phyloP scores from a whole-genome alignment of 2,113 vertebrate species.

The Gobius niger region DNA sequence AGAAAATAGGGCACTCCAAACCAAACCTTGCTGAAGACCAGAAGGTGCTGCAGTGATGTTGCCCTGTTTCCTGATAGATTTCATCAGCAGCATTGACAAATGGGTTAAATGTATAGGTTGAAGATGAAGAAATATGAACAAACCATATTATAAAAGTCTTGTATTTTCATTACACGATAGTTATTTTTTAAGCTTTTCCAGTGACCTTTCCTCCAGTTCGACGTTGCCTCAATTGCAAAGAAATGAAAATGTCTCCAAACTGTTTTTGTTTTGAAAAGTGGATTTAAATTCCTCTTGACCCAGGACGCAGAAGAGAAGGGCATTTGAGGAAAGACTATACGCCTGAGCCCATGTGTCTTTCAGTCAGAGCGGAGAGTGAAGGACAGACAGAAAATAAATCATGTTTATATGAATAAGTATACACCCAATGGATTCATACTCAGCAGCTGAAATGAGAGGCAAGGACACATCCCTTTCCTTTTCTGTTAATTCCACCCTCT shows the following conservation, averaged over 20 bases:
- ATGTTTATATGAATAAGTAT: conserved; percentile 20
- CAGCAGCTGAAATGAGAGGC: conserved; percentile 43
- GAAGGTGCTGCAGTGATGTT: too few relatives aligned
- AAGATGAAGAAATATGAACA: too few relatives aligned
- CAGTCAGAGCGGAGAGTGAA: conserved; percentile 53
- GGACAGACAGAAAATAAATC: conserved; percentile 67
- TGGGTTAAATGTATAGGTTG: too few relatives aligned
- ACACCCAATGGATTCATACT: conserved; percentile 57
- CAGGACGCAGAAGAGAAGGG: conserved; percentile 33
- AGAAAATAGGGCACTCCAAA: too few relatives aligned
- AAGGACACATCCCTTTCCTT: conserved; percentile 56
- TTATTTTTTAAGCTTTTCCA: too few relatives aligned
- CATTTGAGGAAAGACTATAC: conserved; percentile 37
- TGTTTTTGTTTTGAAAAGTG: conserved; percentile 5
- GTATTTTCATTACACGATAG: too few relatives aligned
- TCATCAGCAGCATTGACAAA: too few relatives aligned
- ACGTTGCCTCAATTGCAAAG: too few relatives aligned
- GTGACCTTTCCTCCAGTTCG: too few relatives aligned
- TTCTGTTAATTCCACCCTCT: conserved; percentile 2
- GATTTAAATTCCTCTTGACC: conserved; percentile 12
- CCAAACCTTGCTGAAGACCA: too few relatives aligned
- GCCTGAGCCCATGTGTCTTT: conserved; percentile 39
- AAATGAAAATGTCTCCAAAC: background rate
- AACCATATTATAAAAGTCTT: too few relatives aligned
- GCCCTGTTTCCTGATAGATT: too few relatives aligned